A percentile compares a stretch with the other conserved stretches of the same genome.
Conservation (phyloP, 2,888 invertebrate species). For the Xylota segnis region DNA sequence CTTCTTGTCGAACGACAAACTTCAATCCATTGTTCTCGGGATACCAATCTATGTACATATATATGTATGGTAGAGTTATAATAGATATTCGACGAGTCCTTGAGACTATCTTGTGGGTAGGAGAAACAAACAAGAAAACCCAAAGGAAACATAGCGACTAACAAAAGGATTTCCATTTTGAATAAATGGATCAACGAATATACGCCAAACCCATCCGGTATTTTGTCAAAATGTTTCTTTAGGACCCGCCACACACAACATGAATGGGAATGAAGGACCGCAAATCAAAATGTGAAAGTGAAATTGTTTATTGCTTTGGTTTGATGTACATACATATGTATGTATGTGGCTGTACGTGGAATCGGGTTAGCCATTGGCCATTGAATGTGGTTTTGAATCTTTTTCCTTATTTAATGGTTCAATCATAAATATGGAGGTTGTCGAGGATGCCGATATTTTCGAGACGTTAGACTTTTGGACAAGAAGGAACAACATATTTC, state of each 20-base stretch:
- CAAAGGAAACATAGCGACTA: conserved; percentile 40
- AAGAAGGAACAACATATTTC: too few relatives aligned
- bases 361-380: background rate
- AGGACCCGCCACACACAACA: conserved; percentile 33
- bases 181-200: conserved; percentile 57
- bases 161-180: conserved; percentile 55
- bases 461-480: too few relatives aligned
- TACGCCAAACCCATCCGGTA: conserved; percentile 52
- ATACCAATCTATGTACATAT: conserved; percentile 1
- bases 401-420: background rate
- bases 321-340: background rate
- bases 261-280: conserved; percentile 55
- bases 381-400: conserved; percentile 10
- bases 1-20: conserved; percentile 47
- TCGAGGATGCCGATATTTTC: background rate
- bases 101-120: conserved; percentile 50
- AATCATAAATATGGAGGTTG: conserved; percentile 9
- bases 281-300: conserved; percentile 57
- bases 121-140: conserved; percentile 50
- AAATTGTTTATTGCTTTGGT: conserved; percentile 38
- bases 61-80: conserved; percentile 19
- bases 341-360: background rate
- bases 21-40: conserved; percentile 21
- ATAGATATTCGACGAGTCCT: conserved; percentile 51
- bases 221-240: conserved; percentile 59